Evolutionary conservation across 2,888 invertebrate genomes (phyloP), one percentile per base, ranked within the genome.

Genomic region (Cremastinae sp.): DNA sequence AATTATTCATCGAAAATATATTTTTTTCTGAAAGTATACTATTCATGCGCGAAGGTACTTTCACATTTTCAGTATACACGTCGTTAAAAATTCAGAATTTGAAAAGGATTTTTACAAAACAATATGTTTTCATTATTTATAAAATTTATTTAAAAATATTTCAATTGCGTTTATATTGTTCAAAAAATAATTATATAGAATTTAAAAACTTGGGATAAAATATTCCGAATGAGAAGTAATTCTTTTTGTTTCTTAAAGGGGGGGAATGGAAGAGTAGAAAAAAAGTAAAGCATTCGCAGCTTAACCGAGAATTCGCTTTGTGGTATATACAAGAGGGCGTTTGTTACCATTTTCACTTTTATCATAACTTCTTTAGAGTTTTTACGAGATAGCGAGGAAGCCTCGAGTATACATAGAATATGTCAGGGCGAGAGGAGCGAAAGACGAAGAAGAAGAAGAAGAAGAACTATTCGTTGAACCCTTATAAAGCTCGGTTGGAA

Each of bases 391-490:
- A 10, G 56, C 8, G 10, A 18, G 18, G 8, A 45, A 54, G 41
- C 56, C 38, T 12, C 16, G 43, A 10, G 10, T 18, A 8, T 28
- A 16, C 14, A 59, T 45, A 61, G 58, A 64, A 68, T 58, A 68
- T 47, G 47, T 38, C 28, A 28, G 28, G 28, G 28, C 28, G 36
- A 20, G 49, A 61, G 70, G 20, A 51, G 56, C 28, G 49, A 58
- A 41, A 58, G 38, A 54, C 22, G 58, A 45, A 65, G 5, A 59
- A 73, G 38, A 54, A 22, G 58, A 45, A 65, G 38, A 54, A 22
- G 58, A 45, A 65, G 5, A 59, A 73, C 45, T 70, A 70, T 65
- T 64, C 68, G 58, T 28, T 22, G 49, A 69, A 61, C 49, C 70
- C 69, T 59, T 76, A 45, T 28, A 28, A 28, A 58, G 56, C 10